phyloP scores from a whole-genome alignment of 2,888 invertebrate genomes.

The Drosophila pseudotalamancana region DNA sequence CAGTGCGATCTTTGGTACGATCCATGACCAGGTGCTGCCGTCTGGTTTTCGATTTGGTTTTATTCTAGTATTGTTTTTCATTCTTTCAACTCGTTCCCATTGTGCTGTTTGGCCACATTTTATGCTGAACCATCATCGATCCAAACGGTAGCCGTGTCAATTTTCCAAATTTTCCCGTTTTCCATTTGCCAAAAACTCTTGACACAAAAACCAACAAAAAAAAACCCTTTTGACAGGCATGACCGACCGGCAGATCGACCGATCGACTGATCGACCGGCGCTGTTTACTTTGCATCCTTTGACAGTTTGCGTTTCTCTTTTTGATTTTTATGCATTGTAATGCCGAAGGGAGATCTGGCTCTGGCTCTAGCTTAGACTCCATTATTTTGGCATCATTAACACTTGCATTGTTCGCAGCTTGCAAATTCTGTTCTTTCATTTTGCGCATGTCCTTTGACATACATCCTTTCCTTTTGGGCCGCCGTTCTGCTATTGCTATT shows the following conservation, averaged over 20 bases:
- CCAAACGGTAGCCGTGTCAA: constrained; percentile 58
- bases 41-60: constrained; percentile 39
- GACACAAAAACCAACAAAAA: constrained; percentile 25
- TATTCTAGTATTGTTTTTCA: constrained; percentile 46
- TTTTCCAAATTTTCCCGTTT: constrained; percentile 43
- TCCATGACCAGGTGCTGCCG: constrained; percentile 42
- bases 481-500: constrained; percentile 40
- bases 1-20: constrained; percentile 12
- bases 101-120: constrained; percentile 40
- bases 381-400: constrained; percentile 80
- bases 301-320: constrained; percentile 49
- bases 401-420: constrained; percentile 64
- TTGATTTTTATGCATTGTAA: constrained; percentile 67
- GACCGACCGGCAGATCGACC: constrained; percentile 40
- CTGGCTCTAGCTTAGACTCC: constrained; percentile 34
- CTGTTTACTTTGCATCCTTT: constrained; percentile 66
- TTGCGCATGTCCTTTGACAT: constrained; percentile 46
- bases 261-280: constrained; percentile 19
- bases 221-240: constrained; percentile 51
- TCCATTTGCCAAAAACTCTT: constrained; percentile 38
- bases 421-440: constrained; percentile 21
- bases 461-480: constrained; percentile 20
- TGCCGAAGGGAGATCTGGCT: constrained; percentile 30
- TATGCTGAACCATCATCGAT: constrained; percentile 49
- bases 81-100: constrained; percentile 68